These are phyloP conservation scores for Mythimna ferrago DNA, from an alignment of 2,888 invertebrate species.

Conservation along the genomic window DNA sequence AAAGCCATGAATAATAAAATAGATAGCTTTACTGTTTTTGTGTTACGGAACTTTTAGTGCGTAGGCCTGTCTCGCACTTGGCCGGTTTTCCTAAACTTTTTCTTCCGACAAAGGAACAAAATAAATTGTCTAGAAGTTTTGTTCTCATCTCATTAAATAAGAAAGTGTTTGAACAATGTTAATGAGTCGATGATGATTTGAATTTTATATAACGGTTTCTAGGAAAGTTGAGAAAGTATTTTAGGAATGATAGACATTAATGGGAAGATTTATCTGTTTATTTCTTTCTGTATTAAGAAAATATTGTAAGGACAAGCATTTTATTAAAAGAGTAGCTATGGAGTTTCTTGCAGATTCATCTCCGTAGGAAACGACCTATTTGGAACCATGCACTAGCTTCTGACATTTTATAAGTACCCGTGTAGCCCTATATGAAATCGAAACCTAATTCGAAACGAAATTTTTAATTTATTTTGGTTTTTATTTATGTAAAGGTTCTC, in stretches of 20 bases:
- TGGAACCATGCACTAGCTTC: too few species aligned
- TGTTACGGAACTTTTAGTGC: not conserved
- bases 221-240: constrained; percentile 14
- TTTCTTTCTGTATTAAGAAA: too few species aligned
- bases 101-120: constrained; percentile 21
- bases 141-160: constrained; percentile 42
- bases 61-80: not conserved
- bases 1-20: not conserved
- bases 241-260: constrained; percentile 10
- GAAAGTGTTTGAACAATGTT: constrained; percentile 39
- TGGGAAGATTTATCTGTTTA: constrained; percentile 8
- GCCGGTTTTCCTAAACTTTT: constrained; percentile 13
- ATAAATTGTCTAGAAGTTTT: constrained; percentile 52
- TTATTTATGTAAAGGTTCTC: not conserved
- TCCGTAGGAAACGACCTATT: too few species aligned
- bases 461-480: constrained; percentile 4
- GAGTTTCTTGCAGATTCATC: too few species aligned
- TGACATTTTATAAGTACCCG: too few species aligned
- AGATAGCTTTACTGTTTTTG: not conserved
- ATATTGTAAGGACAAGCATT: too few species aligned
- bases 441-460: too few species aligned
- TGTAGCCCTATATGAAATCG: too few species aligned
- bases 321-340: too few species aligned
- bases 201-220: constrained; percentile 2
- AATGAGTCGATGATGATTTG: constrained; percentile 46